A percentile compares a stretch with the other conserved stretches of the same genome.
Conservation (phyloP, 1,140 invertebrate genomes). For the Coptotermes formosanus region DNA sequence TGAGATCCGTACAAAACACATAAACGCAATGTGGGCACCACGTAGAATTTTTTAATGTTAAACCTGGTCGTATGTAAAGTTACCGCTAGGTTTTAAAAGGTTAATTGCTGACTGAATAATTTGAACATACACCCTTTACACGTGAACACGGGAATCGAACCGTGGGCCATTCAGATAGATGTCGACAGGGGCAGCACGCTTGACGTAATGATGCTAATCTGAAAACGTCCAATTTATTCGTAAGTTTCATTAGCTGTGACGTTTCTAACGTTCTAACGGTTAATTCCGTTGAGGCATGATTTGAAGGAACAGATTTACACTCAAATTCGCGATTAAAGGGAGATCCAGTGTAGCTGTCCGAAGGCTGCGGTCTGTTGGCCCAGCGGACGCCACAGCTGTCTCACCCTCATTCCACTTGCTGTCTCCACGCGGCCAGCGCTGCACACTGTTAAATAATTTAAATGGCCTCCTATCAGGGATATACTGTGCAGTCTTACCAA, state of each 20-base stretch:
- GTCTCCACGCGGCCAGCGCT: background rate
- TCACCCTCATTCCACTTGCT: background rate
- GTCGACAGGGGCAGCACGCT: too few relatives aligned
- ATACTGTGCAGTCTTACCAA: background rate
- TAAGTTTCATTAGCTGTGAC: background rate
- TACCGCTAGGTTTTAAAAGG: too few relatives aligned
- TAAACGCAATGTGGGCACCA: too few relatives aligned
- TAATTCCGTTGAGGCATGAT: background rate
- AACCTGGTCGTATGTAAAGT: too few relatives aligned
- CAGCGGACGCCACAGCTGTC: background rate
- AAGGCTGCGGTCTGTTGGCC: background rate
- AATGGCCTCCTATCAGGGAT: background rate
- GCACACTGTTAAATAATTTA: background rate
- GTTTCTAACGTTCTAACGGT: background rate
- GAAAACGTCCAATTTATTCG: background rate
- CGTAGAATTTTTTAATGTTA: too few relatives aligned
- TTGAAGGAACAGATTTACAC: background rate
- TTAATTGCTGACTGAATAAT: too few relatives aligned
- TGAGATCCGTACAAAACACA: too few relatives aligned
- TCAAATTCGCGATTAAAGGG: background rate
- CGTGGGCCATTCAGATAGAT: too few relatives aligned
- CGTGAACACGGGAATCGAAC: too few relatives aligned
- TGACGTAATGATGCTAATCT: too few relatives aligned
- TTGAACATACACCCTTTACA: too few relatives aligned
- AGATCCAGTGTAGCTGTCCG: background rate